These are phyloP conservation scores for Trisateles emortualis DNA, from an alignment of 2,888 invertebrate genomes.

Conservation along the genomic window DNA sequence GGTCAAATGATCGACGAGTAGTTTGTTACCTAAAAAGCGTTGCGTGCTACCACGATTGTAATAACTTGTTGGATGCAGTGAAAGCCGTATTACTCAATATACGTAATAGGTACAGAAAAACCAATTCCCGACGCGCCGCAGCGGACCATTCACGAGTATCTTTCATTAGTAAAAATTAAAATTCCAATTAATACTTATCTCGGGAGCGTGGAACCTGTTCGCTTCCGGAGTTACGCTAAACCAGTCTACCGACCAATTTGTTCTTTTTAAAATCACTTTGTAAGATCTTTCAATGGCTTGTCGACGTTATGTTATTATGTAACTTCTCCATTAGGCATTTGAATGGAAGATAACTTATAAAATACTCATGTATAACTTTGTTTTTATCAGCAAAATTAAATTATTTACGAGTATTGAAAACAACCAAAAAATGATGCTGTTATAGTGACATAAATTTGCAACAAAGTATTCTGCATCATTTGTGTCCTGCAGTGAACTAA, in stretches of 20 bases:
- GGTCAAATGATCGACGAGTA: constrained; percentile 57
- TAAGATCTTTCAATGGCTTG: constrained; percentile 49
- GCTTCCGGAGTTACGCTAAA: constrained; percentile 84
- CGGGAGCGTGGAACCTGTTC: constrained; percentile 72
- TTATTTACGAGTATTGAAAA: constrained; percentile 4
- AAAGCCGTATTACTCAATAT: constrained; percentile 78
- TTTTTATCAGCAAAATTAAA: neutral
- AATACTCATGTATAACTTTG: constrained; percentile 2
- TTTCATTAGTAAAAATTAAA: constrained; percentile 78
- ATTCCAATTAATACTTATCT: constrained; percentile 79
- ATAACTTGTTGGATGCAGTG: constrained; percentile 73
- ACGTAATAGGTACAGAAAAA: constrained; percentile 69
- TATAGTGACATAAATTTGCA: constrained; percentile 29
- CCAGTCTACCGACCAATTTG: constrained; percentile 69
- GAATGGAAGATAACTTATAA: constrained; percentile 28
- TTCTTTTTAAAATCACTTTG: constrained; percentile 61
- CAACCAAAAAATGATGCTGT: constrained; percentile 2
- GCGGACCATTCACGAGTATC: constrained; percentile 56
- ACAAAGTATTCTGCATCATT: constrained; percentile 43
- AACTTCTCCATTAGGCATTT: constrained; percentile 50
- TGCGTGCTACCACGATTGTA: constrained; percentile 75
- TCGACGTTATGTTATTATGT: constrained; percentile 48
- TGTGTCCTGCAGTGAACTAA: constrained; percentile 48
- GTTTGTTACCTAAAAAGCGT: constrained; percentile 74
- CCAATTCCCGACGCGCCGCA: constrained; percentile 50